Evolutionary conservation across 2,797 vertebrate genomes (phyloP).

Genomic region (Dromococcyx pavoninus): DNA sequence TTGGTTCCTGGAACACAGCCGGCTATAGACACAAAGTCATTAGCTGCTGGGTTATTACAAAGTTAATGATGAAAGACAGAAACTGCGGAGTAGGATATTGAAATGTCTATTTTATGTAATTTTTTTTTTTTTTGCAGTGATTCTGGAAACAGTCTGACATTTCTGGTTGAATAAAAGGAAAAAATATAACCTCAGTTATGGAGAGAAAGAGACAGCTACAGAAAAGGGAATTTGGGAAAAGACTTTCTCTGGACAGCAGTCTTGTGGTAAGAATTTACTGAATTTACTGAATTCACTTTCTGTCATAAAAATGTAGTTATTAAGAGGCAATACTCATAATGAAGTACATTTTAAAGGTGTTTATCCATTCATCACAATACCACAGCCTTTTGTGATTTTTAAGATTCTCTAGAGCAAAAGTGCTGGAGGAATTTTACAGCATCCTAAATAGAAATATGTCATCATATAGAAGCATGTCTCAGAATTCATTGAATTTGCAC

Average conservation of each 20-base stretch:
- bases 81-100: slow-evolving; percentile 35
- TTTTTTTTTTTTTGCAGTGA: slow-evolving; percentile 55
- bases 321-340: slow-evolving; percentile 28
- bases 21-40: slow-evolving; percentile 55
- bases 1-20: slow-evolving; percentile 48
- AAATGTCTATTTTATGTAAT: slow-evolving; percentile 42
- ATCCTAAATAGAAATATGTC: background rate
- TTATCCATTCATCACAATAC: slow-evolving; percentile 28
- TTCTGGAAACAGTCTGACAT: slow-evolving; percentile 52
- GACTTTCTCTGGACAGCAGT: slow-evolving; percentile 82
- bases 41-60: slow-evolving; percentile 71
- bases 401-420: background rate
- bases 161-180: slow-evolving; percentile 61
- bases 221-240: slow-evolving; percentile 82
- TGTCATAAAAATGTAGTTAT: slow-evolving; percentile 38
- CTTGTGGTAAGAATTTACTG: slow-evolving; percentile 82
- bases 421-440: background rate
- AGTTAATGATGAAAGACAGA: slow-evolving; percentile 67
- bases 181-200: slow-evolving; percentile 67
- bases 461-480: background rate
- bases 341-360: background rate
- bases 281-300: slow-evolving; percentile 51
- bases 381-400: background rate
- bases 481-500: background rate
- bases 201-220: slow-evolving; percentile 80